These are phyloP conservation scores for Laspeyria flexula DNA, from an alignment of 2,888 invertebrate species.

Conservation along the genomic window DNA sequence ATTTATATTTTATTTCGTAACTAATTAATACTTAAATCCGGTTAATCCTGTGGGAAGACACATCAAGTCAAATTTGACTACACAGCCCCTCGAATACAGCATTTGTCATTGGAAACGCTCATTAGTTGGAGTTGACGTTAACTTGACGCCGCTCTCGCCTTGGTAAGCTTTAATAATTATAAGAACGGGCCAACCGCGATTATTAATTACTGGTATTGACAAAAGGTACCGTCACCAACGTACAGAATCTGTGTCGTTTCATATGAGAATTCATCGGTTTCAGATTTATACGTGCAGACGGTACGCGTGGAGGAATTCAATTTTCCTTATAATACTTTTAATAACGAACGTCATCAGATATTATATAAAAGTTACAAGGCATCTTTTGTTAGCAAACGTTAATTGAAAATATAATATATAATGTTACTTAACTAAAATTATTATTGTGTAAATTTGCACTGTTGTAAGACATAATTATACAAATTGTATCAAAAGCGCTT, in stretches of 20 bases:
- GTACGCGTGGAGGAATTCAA: slow-evolving; percentile 26
- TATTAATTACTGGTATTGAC: slow-evolving; percentile 82
- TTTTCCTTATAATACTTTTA: neutral
- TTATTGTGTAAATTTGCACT: neutral
- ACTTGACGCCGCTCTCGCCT: slow-evolving; percentile 76
- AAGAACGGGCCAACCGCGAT: slow-evolving; percentile 67
- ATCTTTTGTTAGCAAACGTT: neutral
- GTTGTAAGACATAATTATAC: no score
- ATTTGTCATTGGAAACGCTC: slow-evolving; percentile 81
- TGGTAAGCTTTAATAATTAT: slow-evolving; percentile 80
- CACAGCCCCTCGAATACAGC: slow-evolving; percentile 65
- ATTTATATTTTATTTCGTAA: no score
- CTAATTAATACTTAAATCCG: slow-evolving; percentile 17
- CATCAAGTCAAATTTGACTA: slow-evolving; percentile 63
- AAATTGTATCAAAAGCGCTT: no score
- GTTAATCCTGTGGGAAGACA: slow-evolving; percentile 40
- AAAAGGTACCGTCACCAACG: slow-evolving; percentile 61
- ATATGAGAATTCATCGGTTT: slow-evolving; percentile 61
- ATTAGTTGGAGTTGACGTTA: slow-evolving; percentile 82
- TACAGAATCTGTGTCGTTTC: slow-evolving; percentile 53
- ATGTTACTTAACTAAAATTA: neutral
- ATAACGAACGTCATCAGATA: no score
- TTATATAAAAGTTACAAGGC: neutral
- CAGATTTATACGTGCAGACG: slow-evolving; percentile 42
- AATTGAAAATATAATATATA: neutral